Conservation (phyloP, 2,113 vertebrate species). For the Bucco capensis region DNA sequence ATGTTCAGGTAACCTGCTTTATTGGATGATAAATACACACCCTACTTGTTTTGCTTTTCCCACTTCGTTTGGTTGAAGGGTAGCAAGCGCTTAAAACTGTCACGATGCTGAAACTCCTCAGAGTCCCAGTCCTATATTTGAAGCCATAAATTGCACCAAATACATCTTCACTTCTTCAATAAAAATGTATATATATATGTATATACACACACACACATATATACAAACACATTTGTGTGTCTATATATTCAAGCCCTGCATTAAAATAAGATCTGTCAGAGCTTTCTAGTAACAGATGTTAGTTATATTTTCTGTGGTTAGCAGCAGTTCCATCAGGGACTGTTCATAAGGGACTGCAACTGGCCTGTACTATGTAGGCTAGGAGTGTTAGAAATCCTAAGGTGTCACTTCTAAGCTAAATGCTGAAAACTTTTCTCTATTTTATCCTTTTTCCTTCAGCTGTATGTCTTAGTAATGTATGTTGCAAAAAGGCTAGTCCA, state of each 20-base stretch:
- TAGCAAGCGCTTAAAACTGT: too few species aligned
- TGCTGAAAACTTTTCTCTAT: neutral
- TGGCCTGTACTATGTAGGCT: neutral
- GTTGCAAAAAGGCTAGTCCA: neutral
- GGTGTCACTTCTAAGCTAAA: neutral
- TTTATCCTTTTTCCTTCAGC: neutral
- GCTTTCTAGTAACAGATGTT: accelerated
- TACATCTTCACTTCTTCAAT: neutral
- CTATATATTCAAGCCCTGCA: neutral
- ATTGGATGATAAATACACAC: neutral
- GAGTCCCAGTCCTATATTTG: neutral
- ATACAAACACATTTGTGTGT: accelerated
- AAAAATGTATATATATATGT: too few species aligned
- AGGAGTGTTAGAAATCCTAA: neutral
- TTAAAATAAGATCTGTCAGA: neutral
- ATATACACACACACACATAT: too few species aligned
- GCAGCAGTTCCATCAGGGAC: neutral
- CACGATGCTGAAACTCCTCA: accelerated
- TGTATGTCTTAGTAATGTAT: accelerated
- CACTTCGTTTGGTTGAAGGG: neutral
- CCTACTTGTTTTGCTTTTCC: neutral
- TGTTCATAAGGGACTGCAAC: neutral
- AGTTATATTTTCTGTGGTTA: neutral
- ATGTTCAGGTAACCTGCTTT: neutral
- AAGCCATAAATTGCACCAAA: neutral